Evolutionary conservation across 1,140 invertebrate genomes (phyloP).

Genomic region (Pseudomyrmex pallidus): DNA sequence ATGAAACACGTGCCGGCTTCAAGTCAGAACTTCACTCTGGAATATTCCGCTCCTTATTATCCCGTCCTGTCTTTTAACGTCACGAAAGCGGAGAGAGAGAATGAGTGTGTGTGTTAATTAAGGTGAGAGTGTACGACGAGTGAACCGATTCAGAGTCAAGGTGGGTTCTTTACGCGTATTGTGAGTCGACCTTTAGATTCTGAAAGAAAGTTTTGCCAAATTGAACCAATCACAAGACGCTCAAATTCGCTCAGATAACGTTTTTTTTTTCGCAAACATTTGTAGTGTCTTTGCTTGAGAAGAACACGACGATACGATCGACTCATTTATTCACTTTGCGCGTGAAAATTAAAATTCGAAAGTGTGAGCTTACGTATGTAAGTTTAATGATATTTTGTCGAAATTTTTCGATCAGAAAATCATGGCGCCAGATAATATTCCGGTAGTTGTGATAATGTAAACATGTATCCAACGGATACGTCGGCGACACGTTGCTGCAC

Average conservation of each 20-base stretch:
- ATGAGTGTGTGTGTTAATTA: not conserved
- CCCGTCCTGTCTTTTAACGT: too few species aligned
- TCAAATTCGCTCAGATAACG: not conserved
- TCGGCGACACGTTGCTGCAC: too few species aligned
- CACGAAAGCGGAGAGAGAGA: too few species aligned
- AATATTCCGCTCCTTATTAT: too few species aligned
- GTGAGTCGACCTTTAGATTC: conserved; percentile 6
- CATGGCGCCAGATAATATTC: too few species aligned
- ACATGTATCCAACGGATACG: too few species aligned
- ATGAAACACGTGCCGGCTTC: too few species aligned
- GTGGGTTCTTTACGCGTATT: not conserved
- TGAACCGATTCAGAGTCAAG: not conserved
- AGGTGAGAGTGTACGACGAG: too few species aligned
- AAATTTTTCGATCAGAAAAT: too few species aligned
- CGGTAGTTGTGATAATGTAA: too few species aligned
- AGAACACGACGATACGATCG: not conserved
- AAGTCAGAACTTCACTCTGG: not conserved
- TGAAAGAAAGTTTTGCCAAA: conserved; percentile 9
- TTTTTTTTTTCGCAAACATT: not conserved
- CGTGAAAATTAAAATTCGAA: not conserved
- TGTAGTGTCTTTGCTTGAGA: not conserved
- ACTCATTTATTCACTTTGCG: not conserved
- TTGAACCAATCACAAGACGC: not conserved
- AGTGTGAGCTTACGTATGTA: not conserved
- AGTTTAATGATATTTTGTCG: not conserved